Evolutionary conservation across 2,888 invertebrate genomes (phyloP), one percentile per base, ranked within the genome.

Genomic region (Tipula confusa): DNA sequence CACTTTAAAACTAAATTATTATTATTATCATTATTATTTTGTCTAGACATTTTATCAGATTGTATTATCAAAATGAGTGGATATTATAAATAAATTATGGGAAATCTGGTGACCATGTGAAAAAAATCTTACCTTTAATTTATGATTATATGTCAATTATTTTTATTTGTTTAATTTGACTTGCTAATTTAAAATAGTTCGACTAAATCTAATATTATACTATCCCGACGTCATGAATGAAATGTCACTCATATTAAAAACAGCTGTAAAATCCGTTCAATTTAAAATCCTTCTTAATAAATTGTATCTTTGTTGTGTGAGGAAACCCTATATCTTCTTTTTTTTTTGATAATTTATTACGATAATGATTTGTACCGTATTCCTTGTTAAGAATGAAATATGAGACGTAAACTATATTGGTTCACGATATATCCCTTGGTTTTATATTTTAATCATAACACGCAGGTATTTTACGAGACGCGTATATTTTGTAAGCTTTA

Each of bases 11-110:
- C 9, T 9, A 64, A 64, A 64, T 64, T 7, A 64, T 24, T n/a
- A n/a, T n/a, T n/a, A 33, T 33, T 33, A 9, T 24, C 24, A 24
- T 9, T 24, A 13, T 64, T 11, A 9, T 64, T 64, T 64, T 18
- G 64, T 64, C 64, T 64, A 64, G 64, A 64, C 64, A 64, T 18
- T 64, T 64, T 64, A 64, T 64, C 64, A 64, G 64, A 64, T 33
- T 9, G 24, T 15, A 7, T 3, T 43, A 43, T 43, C 15, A 7
- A 5, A 43, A 15, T 43, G 15, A 15, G 15, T 43, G n/a, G 43
- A 43, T 43, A 3, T n/a, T 15, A 7, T 7, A 7, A 31, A 31
- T 5, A 31, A 31, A 31, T 31, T 5, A 31, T 31, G 31, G 31
- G 0, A 33, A 33, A 11, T 36, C 36, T 36, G 36, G 36, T 7